Percentiles rank a stretch among this genome's conserved stretches.
Conservation (phyloP, 2,113 vertebrate genomes). For the Glaucidium brasilianum region DNA sequence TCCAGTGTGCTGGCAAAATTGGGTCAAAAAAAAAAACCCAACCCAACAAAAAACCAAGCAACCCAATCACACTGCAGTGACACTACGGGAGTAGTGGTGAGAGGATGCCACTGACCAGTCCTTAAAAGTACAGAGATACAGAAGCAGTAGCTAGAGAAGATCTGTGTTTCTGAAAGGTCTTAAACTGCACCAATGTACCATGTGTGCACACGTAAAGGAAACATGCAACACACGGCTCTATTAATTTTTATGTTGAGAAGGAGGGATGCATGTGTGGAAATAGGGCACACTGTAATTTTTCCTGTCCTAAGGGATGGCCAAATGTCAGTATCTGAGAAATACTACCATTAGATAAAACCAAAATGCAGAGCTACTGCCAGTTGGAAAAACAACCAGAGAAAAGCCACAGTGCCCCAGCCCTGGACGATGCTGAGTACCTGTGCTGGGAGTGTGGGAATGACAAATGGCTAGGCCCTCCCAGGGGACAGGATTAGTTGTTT, state of each 20-base stretch:
- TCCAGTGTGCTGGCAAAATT: background rate
- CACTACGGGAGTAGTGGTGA: background rate
- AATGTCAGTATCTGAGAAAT: background rate
- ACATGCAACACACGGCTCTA: fast-evolving
- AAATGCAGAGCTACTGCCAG: background rate
- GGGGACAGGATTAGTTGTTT: background rate
- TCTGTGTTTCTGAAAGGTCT: background rate
- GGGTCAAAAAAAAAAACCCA: background rate
- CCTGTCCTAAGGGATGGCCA: background rate
- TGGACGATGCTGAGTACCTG: background rate
- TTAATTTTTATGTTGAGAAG: background rate
- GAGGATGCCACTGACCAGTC: background rate
- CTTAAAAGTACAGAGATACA: background rate
- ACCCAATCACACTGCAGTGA: no score
- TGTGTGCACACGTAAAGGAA: fast-evolving
- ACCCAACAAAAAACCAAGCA: no score
- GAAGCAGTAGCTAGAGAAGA: background rate
- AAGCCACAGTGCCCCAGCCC: background rate
- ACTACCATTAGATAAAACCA: background rate
- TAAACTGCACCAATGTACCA: background rate
- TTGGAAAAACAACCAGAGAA: background rate
- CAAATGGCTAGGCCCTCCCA: background rate
- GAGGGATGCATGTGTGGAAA: fast-evolving
- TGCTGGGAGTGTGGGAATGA: slow-evolving; percentile 1
- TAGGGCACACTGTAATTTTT: fast-evolving